These are phyloP conservation scores for Odontamblyopus rebecca DNA, from an alignment of 2,797 vertebrate genomes.

Conservation along the genomic window DNA sequence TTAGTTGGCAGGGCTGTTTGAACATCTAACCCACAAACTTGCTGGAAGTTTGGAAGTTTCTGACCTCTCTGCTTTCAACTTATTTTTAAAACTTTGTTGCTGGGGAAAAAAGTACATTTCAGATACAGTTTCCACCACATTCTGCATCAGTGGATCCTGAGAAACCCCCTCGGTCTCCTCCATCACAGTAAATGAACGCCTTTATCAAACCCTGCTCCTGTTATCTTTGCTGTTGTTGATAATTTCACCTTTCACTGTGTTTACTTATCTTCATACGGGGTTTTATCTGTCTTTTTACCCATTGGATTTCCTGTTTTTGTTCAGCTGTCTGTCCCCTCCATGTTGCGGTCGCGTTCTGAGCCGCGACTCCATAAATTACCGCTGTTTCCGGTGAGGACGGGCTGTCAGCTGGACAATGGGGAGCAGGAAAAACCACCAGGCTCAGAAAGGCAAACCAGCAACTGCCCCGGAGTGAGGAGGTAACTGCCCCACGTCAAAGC, in stretches of 20 bases:
- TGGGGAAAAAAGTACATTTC: too few relatives aligned
- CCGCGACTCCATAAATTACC: conserved; percentile 66
- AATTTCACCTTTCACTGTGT: conserved; percentile 24
- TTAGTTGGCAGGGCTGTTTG: too few relatives aligned
- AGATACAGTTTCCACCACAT: too few relatives aligned
- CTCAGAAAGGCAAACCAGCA: conserved; percentile 66
- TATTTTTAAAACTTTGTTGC: too few relatives aligned
- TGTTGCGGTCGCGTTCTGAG: conserved; percentile 20
- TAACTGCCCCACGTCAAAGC: conserved; percentile 66
- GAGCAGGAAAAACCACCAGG: conserved; percentile 70
- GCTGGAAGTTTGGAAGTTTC: too few relatives aligned
- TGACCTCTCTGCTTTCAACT: too few relatives aligned
- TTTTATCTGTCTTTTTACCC: conserved; percentile 36
- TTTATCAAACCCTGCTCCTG: not conserved
- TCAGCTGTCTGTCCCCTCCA: conserved; percentile 35
- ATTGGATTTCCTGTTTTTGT: conserved; percentile 72
- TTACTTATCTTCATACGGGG: conserved; percentile 43
- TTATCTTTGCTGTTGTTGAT: conserved; percentile 13
- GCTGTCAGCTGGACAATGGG: conserved; percentile 76
- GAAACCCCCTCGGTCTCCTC: not conserved
- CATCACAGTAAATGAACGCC: not conserved
- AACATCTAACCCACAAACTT: too few relatives aligned
- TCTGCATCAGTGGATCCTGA: not conserved
- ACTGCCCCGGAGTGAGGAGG: conserved; percentile 52
- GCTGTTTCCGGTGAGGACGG: conserved; percentile 60